phyloP scores from a whole-genome alignment of 2,888 invertebrate species.

The Copidosoma aretas region DNA sequence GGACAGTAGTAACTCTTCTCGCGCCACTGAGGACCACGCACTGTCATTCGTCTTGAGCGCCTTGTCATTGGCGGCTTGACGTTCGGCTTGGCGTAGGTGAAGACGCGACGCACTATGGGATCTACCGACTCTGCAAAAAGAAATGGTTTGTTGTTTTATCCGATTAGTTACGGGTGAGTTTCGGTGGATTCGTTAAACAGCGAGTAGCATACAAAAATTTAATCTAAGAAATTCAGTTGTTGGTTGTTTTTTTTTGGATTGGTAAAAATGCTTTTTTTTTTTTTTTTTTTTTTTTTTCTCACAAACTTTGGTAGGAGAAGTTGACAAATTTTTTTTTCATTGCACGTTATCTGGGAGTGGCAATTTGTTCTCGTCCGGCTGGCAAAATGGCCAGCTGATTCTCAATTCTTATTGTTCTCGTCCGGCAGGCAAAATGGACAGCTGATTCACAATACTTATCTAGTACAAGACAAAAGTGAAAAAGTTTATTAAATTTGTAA shows the following conservation, averaged over 20 bases:
- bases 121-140: too few relatives aligned
- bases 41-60: neutral
- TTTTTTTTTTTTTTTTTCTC: too few relatives aligned
- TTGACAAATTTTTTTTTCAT: too few relatives aligned
- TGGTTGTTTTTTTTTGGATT: neutral
- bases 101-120: too few relatives aligned
- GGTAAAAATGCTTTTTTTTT: neutral
- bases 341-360: too few relatives aligned
- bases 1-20: slow-evolving; percentile 48
- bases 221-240: neutral
- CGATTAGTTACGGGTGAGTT: too few relatives aligned
- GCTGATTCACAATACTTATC: neutral
- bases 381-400: slow-evolving; percentile 10
- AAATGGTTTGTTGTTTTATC: too few relatives aligned
- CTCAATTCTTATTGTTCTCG: neutral
- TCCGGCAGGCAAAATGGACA: too few relatives aligned
- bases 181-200: too few relatives aligned
- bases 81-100: neutral
- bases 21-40: slow-evolving; percentile 34
- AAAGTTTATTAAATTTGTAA: neutral
- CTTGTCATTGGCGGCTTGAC: neutral
- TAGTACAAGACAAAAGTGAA: neutral
- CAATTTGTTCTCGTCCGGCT: too few relatives aligned
- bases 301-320: too few relatives aligned
- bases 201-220: too few relatives aligned